Conservation (phyloP, 2,888 invertebrate species). For the Eupithecia subfuscata region DNA sequence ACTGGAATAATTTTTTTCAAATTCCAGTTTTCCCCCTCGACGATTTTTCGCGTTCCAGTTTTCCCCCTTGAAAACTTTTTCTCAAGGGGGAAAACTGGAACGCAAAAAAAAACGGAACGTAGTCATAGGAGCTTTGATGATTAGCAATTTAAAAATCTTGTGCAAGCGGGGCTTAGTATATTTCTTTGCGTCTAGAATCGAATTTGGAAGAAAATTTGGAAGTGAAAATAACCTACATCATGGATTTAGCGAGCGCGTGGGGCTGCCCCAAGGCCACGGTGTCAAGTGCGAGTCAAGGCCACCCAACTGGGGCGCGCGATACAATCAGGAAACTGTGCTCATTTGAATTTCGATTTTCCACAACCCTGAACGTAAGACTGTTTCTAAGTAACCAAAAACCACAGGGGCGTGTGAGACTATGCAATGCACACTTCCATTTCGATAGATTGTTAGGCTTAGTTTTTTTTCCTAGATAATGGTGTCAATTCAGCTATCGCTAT, state of each 20-base stretch:
- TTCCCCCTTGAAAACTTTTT: no score
- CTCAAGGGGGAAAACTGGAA: no score
- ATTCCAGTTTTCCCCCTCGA: no score
- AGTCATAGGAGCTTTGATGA: no score
- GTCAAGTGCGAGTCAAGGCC: slow-evolving; percentile 43
- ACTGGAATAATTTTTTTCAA: no score
- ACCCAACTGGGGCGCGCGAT: slow-evolving; percentile 33
- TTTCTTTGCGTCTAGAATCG: not conserved
- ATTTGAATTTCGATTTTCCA: slow-evolving; percentile 37
- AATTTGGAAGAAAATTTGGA: not conserved
- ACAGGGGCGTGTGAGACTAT: not conserved
- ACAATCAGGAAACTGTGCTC: slow-evolving; percentile 31
- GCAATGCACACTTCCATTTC: not conserved
- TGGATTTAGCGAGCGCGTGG: slow-evolving; percentile 18
- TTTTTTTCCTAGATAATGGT: no score
- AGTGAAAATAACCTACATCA: not conserved
- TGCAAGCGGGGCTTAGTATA: no score
- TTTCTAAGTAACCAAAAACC: not conserved
- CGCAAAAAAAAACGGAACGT: no score
- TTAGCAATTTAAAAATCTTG: no score
- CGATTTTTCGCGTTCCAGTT: no score
- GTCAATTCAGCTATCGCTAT: no score
- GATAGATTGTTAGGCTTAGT: no score
- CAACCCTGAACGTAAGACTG: slow-evolving; percentile 27
- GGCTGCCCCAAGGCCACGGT: slow-evolving; percentile 31